A percentile compares a stretch with the other conserved stretches of the same genome.
phyloP scores from a whole-genome alignment of 2,797 vertebrate genomes.

The Gallirallus australis region DNA sequence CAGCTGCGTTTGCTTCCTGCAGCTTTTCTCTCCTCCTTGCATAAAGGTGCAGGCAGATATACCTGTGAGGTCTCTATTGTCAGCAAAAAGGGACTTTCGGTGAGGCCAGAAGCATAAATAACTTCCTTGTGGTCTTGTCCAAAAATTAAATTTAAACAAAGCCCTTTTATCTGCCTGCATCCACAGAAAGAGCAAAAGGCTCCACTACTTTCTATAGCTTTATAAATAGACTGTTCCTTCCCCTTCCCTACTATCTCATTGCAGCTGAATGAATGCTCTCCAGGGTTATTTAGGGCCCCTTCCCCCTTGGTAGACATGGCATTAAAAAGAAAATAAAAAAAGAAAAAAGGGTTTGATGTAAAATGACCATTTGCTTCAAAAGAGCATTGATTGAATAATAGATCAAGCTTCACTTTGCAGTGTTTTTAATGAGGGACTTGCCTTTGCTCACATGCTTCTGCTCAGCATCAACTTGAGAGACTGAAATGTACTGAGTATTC shows the following conservation, averaged over 20 bases:
- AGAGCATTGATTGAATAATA: slow-evolving; percentile 61
- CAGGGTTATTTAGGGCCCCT: neutral
- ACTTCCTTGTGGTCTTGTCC: neutral
- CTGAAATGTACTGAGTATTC: neutral
- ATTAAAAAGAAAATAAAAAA: slow-evolving; percentile 32
- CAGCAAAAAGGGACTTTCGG: neutral
- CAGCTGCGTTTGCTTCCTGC: slow-evolving; percentile 1
- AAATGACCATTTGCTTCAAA: slow-evolving; percentile 68
- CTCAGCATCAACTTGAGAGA: slow-evolving; percentile 17
- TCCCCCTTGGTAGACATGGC: neutral
- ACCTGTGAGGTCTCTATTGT: neutral
- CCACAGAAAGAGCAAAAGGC: neutral
- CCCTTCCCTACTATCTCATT: neutral
- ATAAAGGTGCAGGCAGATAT: neutral
- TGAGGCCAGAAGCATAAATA: neutral
- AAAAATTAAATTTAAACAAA: neutral
- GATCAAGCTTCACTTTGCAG: slow-evolving; percentile 46
- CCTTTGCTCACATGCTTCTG: neutral
- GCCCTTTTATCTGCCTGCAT: neutral
- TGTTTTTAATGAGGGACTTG: slow-evolving; percentile 31
- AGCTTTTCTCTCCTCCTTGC: slow-evolving; percentile 4
- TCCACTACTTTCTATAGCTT: neutral
- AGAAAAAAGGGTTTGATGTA: slow-evolving; percentile 24
- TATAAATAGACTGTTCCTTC: neutral
- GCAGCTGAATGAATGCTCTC: neutral